Conservation (phyloP, 2,888 invertebrate species). For the Leptinotarsa peninsularis region DNA sequence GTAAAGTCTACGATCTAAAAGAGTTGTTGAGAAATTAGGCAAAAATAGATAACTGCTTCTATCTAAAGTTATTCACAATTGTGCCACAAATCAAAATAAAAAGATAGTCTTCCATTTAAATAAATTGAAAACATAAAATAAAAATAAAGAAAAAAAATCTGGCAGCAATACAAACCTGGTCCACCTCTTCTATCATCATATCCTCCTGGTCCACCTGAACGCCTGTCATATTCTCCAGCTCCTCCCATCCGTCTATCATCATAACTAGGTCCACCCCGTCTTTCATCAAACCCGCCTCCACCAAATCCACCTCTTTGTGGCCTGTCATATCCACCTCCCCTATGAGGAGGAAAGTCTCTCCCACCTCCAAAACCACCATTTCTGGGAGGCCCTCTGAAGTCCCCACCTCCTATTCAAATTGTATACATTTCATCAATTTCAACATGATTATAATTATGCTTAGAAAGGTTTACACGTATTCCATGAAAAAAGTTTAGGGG, state of each 20-base stretch:
- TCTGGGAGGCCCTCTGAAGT: constrained; percentile 38
- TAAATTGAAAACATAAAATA: no score
- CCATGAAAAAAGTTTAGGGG: no score
- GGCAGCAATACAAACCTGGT: constrained; percentile 11
- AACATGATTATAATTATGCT: no score
- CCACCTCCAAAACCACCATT: constrained; percentile 50
- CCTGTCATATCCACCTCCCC: constrained; percentile 41
- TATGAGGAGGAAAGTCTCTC: constrained; percentile 48
- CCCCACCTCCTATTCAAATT: constrained; percentile 33
- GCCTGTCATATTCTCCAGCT: constrained; percentile 31
- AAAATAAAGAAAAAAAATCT: neutral
- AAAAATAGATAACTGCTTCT: neutral
- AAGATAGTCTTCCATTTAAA: no score
- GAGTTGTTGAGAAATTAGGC: neutral
- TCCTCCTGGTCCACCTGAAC: constrained; percentile 27
- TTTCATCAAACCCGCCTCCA: constrained; percentile 48
- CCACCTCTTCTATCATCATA: constrained; percentile 47
- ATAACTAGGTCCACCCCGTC: constrained; percentile 36
- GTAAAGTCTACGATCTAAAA: constrained; percentile 37
- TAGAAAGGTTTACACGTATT: no score
- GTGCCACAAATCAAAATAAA: no score
- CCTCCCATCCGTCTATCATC: constrained; percentile 44
- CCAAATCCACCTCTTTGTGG: constrained; percentile 31
- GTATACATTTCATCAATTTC: no score
- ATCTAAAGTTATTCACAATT: no score